Evolutionary conservation across 2,888 invertebrate genomes (phyloP).

Genomic region (Dolomedes plantarius): DNA sequence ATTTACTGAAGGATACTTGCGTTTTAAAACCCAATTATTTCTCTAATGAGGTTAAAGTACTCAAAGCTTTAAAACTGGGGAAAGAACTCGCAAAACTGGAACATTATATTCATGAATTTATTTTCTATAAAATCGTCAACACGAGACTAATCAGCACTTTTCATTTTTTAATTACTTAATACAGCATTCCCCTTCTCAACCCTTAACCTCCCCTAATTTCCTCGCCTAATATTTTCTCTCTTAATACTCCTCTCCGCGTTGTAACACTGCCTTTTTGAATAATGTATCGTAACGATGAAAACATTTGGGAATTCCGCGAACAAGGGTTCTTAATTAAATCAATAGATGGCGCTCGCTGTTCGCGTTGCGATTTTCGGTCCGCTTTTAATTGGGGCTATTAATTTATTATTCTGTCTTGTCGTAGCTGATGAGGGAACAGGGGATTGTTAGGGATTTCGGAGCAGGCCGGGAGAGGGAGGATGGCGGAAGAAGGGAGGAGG

Average conservation of each 20-base stretch:
- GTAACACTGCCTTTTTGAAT: constrained; percentile 25
- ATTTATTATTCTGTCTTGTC: constrained; percentile 68
- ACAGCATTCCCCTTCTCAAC: not conserved
- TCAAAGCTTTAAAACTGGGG: no score
- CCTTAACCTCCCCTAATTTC: constrained; percentile 4
- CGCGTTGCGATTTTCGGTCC: not conserved
- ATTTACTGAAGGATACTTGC: no score
- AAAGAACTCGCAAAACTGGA: no score
- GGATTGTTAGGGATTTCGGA: not conserved
- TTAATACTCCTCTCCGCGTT: not conserved
- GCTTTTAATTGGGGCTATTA: constrained; percentile 68
- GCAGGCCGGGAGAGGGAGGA: not conserved
- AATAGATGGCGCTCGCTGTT: constrained; percentile 58
- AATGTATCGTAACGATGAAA: constrained; percentile 39
- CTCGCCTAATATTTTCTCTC: not conserved
- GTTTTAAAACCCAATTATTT: no score
- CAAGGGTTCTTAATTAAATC: constrained; percentile 63
- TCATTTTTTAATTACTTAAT: constrained; percentile 1
- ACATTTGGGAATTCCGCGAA: constrained; percentile 21
- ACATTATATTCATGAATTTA: not conserved
- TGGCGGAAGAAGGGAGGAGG: not conserved
- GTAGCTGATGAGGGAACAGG: constrained; percentile 39
- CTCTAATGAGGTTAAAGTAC: no score
- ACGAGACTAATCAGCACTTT: not conserved
- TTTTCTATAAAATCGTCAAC: constrained; percentile 3